A percentile compares a stretch with the other conserved stretches of the same genome.
These are phyloP conservation scores for Pterophyllum scalare DNA, from an alignment of 2,113 vertebrate genomes.

Conservation along the genomic window DNA sequence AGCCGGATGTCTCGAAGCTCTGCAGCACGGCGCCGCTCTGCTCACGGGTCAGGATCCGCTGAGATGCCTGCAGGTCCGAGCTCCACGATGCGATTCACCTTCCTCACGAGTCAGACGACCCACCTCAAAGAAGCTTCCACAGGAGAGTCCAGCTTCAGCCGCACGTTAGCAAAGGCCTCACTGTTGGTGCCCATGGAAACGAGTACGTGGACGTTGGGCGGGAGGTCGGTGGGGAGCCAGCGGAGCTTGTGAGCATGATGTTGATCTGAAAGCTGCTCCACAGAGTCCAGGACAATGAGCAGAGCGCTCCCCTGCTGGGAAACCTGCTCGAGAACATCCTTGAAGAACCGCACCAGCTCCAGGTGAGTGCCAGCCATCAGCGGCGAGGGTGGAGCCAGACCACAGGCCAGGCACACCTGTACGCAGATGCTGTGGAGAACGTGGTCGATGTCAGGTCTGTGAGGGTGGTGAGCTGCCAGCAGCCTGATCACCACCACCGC, in stretches of 20 bases:
- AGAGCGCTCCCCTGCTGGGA: slow-evolving; percentile 75
- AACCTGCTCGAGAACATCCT: slow-evolving; percentile 69
- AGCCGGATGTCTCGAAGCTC: slow-evolving; percentile 70
- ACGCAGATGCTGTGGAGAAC: slow-evolving; percentile 80
- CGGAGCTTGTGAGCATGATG: slow-evolving; percentile 52
- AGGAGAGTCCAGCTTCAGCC: slow-evolving; percentile 23
- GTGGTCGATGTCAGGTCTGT: slow-evolving; percentile 63
- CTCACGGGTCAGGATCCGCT: slow-evolving; percentile 53
- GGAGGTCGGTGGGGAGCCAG: slow-evolving; percentile 83
- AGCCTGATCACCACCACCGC: slow-evolving; percentile 69
- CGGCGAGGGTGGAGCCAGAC: slow-evolving; percentile 70
- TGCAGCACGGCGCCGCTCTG: slow-evolving; percentile 72
- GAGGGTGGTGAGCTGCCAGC: slow-evolving; percentile 74
- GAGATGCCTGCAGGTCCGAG: slow-evolving; percentile 54
- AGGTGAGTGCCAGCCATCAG: slow-evolving; percentile 64
- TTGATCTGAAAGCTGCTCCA: slow-evolving; percentile 77
- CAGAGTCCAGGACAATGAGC: slow-evolving; percentile 81
- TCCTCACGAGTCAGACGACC: slow-evolving; percentile 71
- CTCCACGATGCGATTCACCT: slow-evolving; percentile 71
- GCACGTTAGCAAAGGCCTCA: slow-evolving; percentile 57
- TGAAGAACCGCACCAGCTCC: slow-evolving; percentile 78
- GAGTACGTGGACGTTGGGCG: slow-evolving; percentile 80
- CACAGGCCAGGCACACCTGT: slow-evolving; percentile 80
- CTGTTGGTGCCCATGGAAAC: slow-evolving; percentile 75
- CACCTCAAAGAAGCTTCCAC: slow-evolving; percentile 73